Conservation (phyloP, 2,797 vertebrate species). For the Chiroxiphia lanceolata region DNA sequence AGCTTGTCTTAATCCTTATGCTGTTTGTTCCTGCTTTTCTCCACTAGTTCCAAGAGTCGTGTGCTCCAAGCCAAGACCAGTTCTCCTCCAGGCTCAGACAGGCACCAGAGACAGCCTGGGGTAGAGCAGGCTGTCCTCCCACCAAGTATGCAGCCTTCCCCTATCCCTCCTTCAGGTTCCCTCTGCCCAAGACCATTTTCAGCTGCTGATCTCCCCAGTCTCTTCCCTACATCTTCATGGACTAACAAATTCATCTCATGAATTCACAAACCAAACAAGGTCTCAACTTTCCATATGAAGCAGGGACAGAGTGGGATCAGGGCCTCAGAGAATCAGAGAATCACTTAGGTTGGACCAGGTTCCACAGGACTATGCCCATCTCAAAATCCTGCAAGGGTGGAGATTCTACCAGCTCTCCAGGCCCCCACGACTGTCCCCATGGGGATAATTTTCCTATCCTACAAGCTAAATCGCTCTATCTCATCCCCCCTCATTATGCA, state of each 20-base stretch:
- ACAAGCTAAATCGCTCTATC: background rate
- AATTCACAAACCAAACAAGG: background rate
- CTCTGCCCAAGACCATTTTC: background rate
- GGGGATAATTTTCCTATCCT: background rate
- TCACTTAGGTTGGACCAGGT: background rate
- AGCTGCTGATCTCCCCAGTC: background rate
- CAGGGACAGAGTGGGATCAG: background rate
- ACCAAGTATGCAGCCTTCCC: background rate
- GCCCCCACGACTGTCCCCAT: rapidly evolving
- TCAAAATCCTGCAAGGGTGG: background rate
- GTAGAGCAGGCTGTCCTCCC: background rate
- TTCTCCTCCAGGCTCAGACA: background rate
- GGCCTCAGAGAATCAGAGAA: background rate
- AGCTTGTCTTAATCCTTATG: background rate
- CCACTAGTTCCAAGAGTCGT: background rate
- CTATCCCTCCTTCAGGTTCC: background rate
- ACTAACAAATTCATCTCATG: background rate
- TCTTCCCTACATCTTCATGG: rapidly evolving
- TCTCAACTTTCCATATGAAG: background rate
- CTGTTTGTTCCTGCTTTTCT: background rate
- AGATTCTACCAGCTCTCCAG: background rate
- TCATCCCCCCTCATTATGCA: background rate
- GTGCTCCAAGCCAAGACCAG: background rate
- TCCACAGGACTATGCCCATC: background rate
- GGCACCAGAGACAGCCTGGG: background rate